Conservation (phyloP, 2,113 vertebrate species). For the Coptodon bakossiorum region DNA sequence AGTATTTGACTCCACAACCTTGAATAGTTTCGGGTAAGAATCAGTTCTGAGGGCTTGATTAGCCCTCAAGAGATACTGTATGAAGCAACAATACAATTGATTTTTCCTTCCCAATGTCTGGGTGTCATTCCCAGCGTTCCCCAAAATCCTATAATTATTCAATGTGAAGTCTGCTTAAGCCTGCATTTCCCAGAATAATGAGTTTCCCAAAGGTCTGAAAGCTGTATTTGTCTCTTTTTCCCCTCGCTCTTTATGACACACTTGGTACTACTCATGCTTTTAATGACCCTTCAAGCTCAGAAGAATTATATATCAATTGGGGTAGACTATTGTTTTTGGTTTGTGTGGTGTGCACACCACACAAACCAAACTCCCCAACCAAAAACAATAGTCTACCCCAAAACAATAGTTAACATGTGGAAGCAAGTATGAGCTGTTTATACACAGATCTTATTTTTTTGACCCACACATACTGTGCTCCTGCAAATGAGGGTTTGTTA, state of each 20-base stretch:
- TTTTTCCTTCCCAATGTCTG: conserved; percentile 21
- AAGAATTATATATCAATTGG: conserved; percentile 22
- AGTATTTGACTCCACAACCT: conserved; percentile 34
- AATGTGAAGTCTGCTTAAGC: neutral
- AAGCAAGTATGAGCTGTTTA: neutral
- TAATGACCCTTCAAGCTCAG: conserved; percentile 37
- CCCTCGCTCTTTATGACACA: neutral
- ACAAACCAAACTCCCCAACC: neutral
- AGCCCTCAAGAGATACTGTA: conserved; percentile 38
- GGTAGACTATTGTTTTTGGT: neutral
- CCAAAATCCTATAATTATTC: conserved; percentile 51
- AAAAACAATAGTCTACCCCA: neutral
- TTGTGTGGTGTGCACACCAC: neutral
- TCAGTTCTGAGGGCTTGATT: conserved; percentile 49
- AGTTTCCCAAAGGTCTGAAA: conserved; percentile 44
- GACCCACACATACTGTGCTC: neutral
- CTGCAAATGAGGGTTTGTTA: conserved; percentile 17
- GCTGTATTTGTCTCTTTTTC: conserved; percentile 29
- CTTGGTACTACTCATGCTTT: conserved; percentile 8
- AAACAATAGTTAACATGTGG: neutral
- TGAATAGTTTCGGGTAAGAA: conserved; percentile 27
- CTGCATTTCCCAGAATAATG: conserved; percentile 45
- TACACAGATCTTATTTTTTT: neutral
- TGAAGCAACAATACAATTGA: conserved; percentile 46
- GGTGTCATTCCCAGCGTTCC: conserved; percentile 42